Evolutionary conservation across 1,140 invertebrate species (phyloP).

Genomic region (Sitodiplosis mosellana): DNA sequence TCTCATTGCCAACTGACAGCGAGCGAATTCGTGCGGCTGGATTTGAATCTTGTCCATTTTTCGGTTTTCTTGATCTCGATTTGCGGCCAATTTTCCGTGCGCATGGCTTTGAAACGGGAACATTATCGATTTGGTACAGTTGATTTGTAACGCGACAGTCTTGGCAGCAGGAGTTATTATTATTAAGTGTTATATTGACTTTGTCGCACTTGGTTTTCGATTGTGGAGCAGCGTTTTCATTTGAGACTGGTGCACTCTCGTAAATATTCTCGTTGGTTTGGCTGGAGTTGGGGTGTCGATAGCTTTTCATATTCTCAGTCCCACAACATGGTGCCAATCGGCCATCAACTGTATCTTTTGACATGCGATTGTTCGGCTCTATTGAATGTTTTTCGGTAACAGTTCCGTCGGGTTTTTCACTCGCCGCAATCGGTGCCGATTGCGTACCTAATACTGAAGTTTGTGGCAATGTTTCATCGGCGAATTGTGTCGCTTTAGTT

Average conservation of each 20-base stretch:
- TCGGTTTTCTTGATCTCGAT: slow-evolving; percentile 5
- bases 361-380: too few relatives aligned
- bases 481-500: too few relatives aligned
- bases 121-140: background rate
- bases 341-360: too few relatives aligned
- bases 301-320: background rate
- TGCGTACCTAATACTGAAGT: too few relatives aligned
- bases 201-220: too few relatives aligned
- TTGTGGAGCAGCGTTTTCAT: too few relatives aligned
- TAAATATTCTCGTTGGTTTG: background rate
- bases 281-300: background rate
- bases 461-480: too few relatives aligned
- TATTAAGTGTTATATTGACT: slow-evolving; percentile 7
- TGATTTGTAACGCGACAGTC: background rate
- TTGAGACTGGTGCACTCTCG: background rate
- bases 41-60: slow-evolving; percentile 18
- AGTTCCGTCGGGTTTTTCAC: too few relatives aligned
- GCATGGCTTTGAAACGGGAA: background rate
- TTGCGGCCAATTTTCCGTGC: slow-evolving; percentile 1
- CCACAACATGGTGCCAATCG: too few relatives aligned
- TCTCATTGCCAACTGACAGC: slow-evolving; percentile 23
- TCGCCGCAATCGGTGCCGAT: too few relatives aligned
- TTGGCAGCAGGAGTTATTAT: background rate
- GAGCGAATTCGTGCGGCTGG: slow-evolving; percentile 19
- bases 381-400: too few relatives aligned